These are phyloP conservation scores for Halocynthia aurantium DNA, from an alignment of 23 tunicate genomes.

Conservation along the genomic window DNA sequence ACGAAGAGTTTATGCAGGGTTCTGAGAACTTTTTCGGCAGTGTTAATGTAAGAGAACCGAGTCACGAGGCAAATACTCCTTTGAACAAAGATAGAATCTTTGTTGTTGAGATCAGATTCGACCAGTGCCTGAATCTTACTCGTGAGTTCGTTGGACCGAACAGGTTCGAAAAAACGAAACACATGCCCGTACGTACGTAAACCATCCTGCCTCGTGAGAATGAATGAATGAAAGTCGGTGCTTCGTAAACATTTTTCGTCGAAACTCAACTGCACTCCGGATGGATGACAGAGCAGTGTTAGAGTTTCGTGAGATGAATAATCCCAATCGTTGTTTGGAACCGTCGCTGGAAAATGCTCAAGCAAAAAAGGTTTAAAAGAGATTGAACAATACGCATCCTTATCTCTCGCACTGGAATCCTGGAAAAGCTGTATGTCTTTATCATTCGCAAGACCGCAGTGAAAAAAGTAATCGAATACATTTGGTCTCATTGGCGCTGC, in stretches of 20 bases:
- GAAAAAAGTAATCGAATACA: slow-evolving; percentile 72
- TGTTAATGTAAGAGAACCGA: slow-evolving; percentile 46
- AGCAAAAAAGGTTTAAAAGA: slow-evolving; percentile 27
- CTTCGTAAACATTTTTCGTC: slow-evolving; percentile 2
- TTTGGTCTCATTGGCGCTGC: no score
- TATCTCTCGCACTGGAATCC: neutral
- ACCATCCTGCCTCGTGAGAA: slow-evolving; percentile 72
- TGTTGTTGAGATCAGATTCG: neutral
- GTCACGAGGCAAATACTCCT: slow-evolving; percentile 77
- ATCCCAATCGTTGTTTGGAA: slow-evolving; percentile 61
- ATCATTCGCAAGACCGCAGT: slow-evolving; percentile 47
- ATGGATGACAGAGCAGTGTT: slow-evolving; percentile 71
- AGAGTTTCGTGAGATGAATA: slow-evolving; percentile 45
- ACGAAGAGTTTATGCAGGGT: slow-evolving; percentile 44
- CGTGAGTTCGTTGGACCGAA: neutral
- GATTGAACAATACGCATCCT: no score
- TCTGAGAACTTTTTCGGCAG: slow-evolving; percentile 60
- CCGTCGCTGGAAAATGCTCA: slow-evolving; percentile 50
- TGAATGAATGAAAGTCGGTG: slow-evolving; percentile 60
- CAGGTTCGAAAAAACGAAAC: slow-evolving; percentile 48
- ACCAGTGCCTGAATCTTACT: neutral
- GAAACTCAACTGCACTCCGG: slow-evolving; percentile 33
- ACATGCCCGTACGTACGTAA: slow-evolving; percentile 65
- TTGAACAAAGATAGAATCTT: slow-evolving; percentile 21
- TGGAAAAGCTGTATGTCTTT: slow-evolving; percentile 17